Conservation (phyloP, 2,797 vertebrate genomes). For the Gymnoscopelus microlampas region DNA sequence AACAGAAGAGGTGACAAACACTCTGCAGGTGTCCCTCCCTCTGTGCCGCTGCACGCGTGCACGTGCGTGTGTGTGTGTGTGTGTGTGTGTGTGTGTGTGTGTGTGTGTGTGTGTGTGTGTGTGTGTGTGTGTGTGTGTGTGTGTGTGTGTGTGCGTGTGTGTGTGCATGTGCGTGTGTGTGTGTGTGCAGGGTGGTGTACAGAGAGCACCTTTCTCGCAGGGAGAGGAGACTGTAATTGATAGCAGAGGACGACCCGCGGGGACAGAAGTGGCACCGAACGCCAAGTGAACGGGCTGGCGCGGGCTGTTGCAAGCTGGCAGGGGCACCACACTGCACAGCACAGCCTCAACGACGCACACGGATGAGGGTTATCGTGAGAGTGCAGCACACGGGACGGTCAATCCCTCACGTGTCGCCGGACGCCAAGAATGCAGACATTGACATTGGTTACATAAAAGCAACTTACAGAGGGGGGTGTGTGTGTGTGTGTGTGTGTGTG, state of each 20-base stretch:
- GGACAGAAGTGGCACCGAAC: constrained; percentile 65
- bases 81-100: constrained; percentile 1
- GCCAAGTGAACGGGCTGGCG: constrained; percentile 68
- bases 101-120: constrained; percentile 31
- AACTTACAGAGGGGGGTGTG: too few relatives aligned
- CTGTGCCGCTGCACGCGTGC: constrained; percentile 40
- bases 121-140: background rate
- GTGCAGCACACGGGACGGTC: constrained; percentile 11
- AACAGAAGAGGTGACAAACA: constrained; percentile 81
- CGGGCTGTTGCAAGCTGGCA: constrained; percentile 55
- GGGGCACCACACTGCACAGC: constrained; percentile 51
- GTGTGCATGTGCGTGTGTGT: background rate
- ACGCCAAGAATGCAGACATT: too few relatives aligned
- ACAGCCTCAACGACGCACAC: constrained; percentile 44
- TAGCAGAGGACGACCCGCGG: constrained; percentile 75
- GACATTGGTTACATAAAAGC: too few relatives aligned
- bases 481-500: too few relatives aligned
- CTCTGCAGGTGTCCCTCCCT: constrained; percentile 80
- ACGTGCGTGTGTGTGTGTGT: constrained; percentile 12
- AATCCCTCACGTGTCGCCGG: background rate
- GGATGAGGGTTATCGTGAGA: constrained; percentile 24
- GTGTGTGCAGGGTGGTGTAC: constrained; percentile 37
- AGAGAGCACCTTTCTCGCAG: constrained; percentile 69
- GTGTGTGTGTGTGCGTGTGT: constrained; percentile 10
- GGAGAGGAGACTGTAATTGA: constrained; percentile 73